Evolutionary conservation across 2,888 invertebrate genomes (phyloP), one percentile per base, ranked within the genome.

Genomic region (Copidosoma aretas): DNA sequence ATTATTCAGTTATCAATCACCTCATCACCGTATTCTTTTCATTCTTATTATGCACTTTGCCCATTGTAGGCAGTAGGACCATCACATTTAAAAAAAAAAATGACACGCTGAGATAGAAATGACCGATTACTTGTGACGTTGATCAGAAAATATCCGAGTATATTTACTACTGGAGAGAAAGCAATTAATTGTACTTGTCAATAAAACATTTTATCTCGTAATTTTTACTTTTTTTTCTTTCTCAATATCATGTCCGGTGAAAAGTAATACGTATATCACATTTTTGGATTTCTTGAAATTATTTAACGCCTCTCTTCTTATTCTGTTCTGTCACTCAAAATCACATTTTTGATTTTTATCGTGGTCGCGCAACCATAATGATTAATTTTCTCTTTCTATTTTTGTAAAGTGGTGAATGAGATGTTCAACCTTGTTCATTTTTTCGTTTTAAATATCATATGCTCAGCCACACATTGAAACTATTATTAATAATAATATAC

Each of bases 1-100:
- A 71, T 72, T 68, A 57, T 72, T 72, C 72, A 70, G 32, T 76
- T 71, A 67, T 64, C 46, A 39, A 46, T 65, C 51, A 67, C 52
- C 41, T 66, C 59, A 54, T 64, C 56, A 58, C 52, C 61, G 53
- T 69, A 46, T 53, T 68, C 3, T 32, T 32, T 32, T 32, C 32
- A 32, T 32, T 25, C 14, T 60, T 80, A 81, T 81, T 80, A 81
- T 81, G 81, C 81, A 81, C 82, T 79, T 81, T 71, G 73, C 80
- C 79, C 77, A 32, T 72, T 69, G 59, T 76, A 69, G 77, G 77
- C 78, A 78, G 75, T 77, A 79, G 77, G 75, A 80, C 79, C 81
- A 78, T 79, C 79, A 77, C 78, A 78, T 75, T 77, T 46, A 2
- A 76, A 70, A 5, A 32, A 32, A 32, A 73, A 67, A 68, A 76